Percentiles rank a stretch among this genome's conserved stretches.
Conservation (phyloP, 2,113 vertebrate species). For the Sinocyclocheilus anophthalmus region DNA sequence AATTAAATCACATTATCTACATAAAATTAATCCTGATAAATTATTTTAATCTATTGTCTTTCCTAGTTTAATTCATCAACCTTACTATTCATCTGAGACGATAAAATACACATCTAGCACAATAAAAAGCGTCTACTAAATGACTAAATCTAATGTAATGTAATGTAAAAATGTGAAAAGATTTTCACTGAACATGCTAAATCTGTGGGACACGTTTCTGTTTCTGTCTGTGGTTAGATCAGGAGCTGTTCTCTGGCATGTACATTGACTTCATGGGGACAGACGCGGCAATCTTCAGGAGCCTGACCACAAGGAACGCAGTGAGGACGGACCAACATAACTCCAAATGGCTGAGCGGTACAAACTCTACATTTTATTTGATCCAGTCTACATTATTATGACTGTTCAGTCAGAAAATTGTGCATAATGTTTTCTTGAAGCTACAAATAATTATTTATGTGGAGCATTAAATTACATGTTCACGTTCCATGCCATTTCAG, state of each 20-base stretch:
- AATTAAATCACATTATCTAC: too few relatives aligned
- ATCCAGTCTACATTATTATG: background rate
- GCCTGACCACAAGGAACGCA: constrained; percentile 89
- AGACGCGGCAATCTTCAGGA: constrained; percentile 96
- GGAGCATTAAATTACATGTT: background rate
- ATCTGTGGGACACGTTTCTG: background rate
- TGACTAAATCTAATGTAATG: too few relatives aligned
- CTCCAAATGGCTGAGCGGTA: constrained; percentile 98
- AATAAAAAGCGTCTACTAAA: background rate
- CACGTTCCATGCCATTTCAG: background rate
- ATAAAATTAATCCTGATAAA: too few relatives aligned
- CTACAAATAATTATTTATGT: constrained; percentile 6
- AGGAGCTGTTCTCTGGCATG: constrained; percentile 97
- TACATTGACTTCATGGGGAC: constrained; percentile 99
- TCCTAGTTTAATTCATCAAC: background rate
- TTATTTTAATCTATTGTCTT: too few relatives aligned
- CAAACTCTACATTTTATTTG: background rate
- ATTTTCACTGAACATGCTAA: background rate
- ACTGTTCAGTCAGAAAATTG: background rate
- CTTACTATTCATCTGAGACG: background rate
- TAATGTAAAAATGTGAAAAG: too few relatives aligned
- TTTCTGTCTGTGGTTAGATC: constrained; percentile 77
- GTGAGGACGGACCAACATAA: constrained; percentile 97
- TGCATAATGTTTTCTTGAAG: background rate
- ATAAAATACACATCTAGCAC: background rate